Evolutionary conservation across 1,140 invertebrate genomes (phyloP).

Genomic region (Platyura marginata): DNA sequence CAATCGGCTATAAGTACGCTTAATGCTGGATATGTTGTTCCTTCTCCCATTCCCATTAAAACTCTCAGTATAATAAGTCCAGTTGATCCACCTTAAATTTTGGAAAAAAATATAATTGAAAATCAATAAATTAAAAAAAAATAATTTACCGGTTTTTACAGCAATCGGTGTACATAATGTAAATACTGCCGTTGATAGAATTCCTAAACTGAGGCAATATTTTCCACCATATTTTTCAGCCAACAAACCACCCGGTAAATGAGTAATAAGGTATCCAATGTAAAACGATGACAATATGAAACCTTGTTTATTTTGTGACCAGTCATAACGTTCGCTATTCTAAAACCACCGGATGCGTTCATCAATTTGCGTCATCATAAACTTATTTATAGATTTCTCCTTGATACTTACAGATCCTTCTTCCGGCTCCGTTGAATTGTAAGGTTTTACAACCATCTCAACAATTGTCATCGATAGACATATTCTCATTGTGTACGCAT

Average conservation of each 20-base stretch:
- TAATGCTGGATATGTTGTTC: constrained; percentile 56
- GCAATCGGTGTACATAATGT: constrained; percentile 47
- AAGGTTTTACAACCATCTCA: constrained; percentile 46
- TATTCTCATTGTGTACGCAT: constrained; percentile 76
- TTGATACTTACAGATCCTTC: constrained; percentile 9
- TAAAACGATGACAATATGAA: constrained; percentile 37
- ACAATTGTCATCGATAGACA: constrained; percentile 80
- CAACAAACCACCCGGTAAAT: constrained; percentile 38
- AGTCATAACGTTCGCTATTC: too few species aligned
- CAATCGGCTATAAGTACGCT: constrained; percentile 54
- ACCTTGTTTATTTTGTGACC: constrained; percentile 26
- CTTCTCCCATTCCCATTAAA: constrained; percentile 40
- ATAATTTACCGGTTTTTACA: constrained; percentile 28
- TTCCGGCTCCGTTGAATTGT: too few species aligned
- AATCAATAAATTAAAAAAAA: too few species aligned
- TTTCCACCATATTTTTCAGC: constrained; percentile 63
- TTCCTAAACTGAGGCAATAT: constrained; percentile 50
- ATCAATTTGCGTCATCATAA: constrained; percentile 11
- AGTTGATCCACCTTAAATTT: not conserved
- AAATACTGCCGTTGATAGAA: constrained; percentile 52
- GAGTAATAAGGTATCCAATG: constrained; percentile 36
- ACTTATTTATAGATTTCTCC: constrained; percentile 23
- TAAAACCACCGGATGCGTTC: not conserved
- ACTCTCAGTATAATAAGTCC: not conserved
- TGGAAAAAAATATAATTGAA: too few species aligned